Percentiles rank a stretch among this genome's conserved stretches.
Conservation (phyloP, 2,113 vertebrate species). For the Rhinolophus ferrumequinum region DNA sequence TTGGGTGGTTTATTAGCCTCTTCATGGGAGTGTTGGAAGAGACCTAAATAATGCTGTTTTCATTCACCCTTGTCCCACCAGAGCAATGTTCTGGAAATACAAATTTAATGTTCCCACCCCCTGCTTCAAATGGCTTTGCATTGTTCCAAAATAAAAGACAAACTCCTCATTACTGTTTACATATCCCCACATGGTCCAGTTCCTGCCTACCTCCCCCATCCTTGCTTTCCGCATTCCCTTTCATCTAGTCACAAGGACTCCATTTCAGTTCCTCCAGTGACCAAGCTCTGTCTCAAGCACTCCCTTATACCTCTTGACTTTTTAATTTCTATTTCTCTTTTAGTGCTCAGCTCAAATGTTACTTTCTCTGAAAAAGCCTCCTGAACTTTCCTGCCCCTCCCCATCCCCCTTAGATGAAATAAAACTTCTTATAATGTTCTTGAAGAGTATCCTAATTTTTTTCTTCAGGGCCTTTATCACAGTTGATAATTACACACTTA, state of each 20-base stretch:
- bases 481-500: not conserved
- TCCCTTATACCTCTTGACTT: not conserved
- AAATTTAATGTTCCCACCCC: not conserved
- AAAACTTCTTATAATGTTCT: not conserved
- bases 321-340: constrained; percentile 21
- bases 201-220: not conserved
- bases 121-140: not conserved
- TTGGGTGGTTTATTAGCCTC: not conserved
- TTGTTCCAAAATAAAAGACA: not conserved
- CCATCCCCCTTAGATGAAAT: not conserved
- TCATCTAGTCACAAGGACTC: not conserved
- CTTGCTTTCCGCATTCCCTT: not conserved
- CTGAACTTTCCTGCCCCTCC: not conserved
- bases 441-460: not conserved
- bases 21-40: not conserved
- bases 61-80: not conserved
- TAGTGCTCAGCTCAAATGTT: not conserved
- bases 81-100: not conserved
- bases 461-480: not conserved
- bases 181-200: not conserved
- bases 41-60: not conserved
- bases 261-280: not conserved
- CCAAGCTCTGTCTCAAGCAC: not conserved
- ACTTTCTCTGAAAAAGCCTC: constrained; percentile 6
- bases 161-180: not conserved